Conservation (phyloP, 2,797 vertebrate genomes). For the Apodemus agrarius region DNA sequence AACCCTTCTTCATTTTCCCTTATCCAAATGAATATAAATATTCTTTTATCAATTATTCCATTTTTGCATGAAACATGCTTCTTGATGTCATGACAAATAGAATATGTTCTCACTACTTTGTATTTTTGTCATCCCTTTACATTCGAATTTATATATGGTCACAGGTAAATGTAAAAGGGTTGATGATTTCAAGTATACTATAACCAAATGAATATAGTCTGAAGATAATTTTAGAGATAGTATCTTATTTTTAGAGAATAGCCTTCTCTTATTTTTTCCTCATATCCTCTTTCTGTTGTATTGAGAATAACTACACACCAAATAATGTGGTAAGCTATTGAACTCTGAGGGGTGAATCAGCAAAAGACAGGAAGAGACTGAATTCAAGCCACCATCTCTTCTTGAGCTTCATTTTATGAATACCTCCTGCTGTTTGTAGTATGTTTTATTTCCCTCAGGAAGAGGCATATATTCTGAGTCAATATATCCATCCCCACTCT, state of each 20-base stretch:
- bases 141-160: background rate
- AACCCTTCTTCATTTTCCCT: background rate
- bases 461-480: background rate
- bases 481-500: background rate
- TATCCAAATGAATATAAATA: background rate
- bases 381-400: background rate
- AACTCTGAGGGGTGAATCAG: background rate
- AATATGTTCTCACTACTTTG: background rate
- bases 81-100: background rate
- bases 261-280: background rate
- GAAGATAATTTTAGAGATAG: background rate
- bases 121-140: background rate
- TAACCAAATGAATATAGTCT: background rate
- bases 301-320: background rate
- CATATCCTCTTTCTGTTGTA: background rate
- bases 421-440: background rate
- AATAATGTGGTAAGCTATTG: background rate
- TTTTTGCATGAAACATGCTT: background rate
- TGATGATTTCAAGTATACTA: background rate
- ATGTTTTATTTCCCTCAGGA: background rate
- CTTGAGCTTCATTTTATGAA: background rate
- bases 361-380: background rate
- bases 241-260: background rate
- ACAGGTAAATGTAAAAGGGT: background rate
- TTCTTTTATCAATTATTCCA: background rate